Conservation (phyloP, 2,888 invertebrate species). For the Cancer borealis region DNA sequence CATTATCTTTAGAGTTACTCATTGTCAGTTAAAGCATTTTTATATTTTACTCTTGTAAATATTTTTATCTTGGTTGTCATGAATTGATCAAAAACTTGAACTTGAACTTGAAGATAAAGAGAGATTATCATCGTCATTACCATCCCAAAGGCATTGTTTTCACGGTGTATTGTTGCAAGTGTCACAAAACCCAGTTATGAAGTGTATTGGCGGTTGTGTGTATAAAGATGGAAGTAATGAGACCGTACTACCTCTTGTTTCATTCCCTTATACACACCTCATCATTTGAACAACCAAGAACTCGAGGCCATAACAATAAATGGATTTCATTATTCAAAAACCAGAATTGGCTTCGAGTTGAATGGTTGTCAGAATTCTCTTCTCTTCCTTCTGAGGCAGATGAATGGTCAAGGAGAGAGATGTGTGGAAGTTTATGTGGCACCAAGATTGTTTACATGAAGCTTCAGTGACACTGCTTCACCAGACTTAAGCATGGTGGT, state of each 20-base stretch:
- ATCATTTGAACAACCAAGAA: too few relatives aligned
- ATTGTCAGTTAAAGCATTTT: neutral
- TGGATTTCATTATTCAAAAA: neutral
- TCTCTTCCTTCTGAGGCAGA: too few relatives aligned
- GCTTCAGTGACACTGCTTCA: too few relatives aligned
- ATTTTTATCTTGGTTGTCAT: neutral
- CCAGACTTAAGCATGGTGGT: too few relatives aligned
- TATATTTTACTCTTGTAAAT: neutral
- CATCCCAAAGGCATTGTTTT: neutral
- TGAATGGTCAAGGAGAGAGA: too few relatives aligned
- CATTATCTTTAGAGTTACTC: neutral
- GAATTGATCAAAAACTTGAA: neutral
- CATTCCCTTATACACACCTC: neutral
- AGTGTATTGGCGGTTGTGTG: neutral
- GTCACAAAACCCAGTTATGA: neutral
- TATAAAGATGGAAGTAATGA: neutral
- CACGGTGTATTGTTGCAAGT: neutral
- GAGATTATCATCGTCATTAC: neutral
- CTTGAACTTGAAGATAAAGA: neutral
- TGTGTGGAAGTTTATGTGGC: too few relatives aligned
- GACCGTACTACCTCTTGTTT: neutral
- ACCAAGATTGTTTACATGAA: too few relatives aligned
- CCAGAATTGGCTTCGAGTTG: neutral
- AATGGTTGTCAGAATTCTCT: neutral
- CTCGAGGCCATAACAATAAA: too few relatives aligned